These are phyloP conservation scores for Drosophila carrolli DNA, from an alignment of 1,140 invertebrate species.

Conservation along the genomic window DNA sequence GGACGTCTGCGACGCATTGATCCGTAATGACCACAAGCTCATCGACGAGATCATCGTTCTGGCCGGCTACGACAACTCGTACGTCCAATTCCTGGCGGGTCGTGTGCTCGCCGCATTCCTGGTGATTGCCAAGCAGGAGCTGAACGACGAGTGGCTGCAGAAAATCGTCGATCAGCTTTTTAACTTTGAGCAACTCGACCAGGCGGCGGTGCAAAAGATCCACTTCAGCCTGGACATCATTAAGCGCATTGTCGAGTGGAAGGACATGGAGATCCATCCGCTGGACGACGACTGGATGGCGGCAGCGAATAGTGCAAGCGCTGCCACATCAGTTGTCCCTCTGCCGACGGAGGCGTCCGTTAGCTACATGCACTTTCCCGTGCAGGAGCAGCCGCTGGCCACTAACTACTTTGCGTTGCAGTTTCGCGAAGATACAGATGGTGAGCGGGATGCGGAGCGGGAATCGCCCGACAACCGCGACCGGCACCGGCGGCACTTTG, in stretches of 20 bases:
- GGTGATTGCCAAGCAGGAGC: constrained; percentile 91
- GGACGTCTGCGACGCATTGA: constrained; percentile 91
- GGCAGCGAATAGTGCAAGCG: constrained; percentile 22
- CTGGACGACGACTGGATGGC: constrained; percentile 87
- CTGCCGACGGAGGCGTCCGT: constrained; percentile 54
- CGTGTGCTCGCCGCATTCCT: constrained; percentile 93
- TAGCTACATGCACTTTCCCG: constrained; percentile 75
- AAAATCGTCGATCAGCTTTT: constrained; percentile 89
- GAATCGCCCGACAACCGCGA: constrained; percentile 23
- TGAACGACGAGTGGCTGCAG: constrained; percentile 92
- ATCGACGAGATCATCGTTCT: constrained; percentile 93
- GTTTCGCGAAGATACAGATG: constrained; percentile 52
- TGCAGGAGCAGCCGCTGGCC: constrained; percentile 71
- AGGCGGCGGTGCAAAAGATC: constrained; percentile 88
- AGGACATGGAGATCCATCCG: constrained; percentile 92
- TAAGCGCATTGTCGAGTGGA: constrained; percentile 94
- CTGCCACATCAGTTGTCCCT: constrained; percentile 18
- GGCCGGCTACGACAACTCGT: constrained; percentile 91
- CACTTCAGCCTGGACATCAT: constrained; percentile 93
- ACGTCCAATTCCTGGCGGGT: constrained; percentile 91
- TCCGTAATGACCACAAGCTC: constrained; percentile 92
- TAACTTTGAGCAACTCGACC: constrained; percentile 86
- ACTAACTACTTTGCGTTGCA: constrained; percentile 82
- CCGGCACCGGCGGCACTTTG: constrained; percentile 30
- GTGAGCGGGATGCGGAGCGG: constrained; percentile 13